Conservation (phyloP, 2,888 invertebrate genomes). For the Morpho helenor region DNA sequence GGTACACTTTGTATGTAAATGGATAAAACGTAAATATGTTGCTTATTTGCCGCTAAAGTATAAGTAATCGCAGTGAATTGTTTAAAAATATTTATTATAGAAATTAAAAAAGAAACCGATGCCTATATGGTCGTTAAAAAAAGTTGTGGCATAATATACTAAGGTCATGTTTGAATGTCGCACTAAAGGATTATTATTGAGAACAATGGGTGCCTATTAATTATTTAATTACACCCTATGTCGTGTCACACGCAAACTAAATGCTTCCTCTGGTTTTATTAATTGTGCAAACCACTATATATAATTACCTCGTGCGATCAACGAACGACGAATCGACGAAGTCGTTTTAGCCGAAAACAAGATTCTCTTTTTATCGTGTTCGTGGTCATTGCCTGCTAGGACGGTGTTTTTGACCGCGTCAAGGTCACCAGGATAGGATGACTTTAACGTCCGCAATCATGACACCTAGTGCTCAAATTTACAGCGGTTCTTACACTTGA, state of each 20-base stretch:
- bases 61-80: not conserved
- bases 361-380: constrained; percentile 39
- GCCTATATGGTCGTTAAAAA: not conserved
- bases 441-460: constrained; percentile 46
- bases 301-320: constrained; percentile 60
- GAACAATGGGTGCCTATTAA: constrained; percentile 23
- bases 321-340: constrained; percentile 39
- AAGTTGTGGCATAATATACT: not conserved
- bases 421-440: constrained; percentile 67
- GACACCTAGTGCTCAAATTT: constrained; percentile 16
- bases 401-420: constrained; percentile 61
- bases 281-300: constrained; percentile 64
- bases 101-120: not conserved
- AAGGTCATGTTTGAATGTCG: constrained; percentile 6
- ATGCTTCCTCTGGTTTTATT: constrained; percentile 63
- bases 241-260: constrained; percentile 59
- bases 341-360: constrained; percentile 51
- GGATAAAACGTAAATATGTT: not conserved
- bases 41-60: constrained; percentile 1
- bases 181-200: constrained; percentile 14
- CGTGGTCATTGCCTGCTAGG: constrained; percentile 64
- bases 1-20: constrained; percentile 8
- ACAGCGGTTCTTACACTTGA: constrained; percentile 12
- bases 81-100: not conserved
- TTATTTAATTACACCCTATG: constrained; percentile 46